These are phyloP conservation scores for Formica exsecta DNA, from an alignment of 1,140 invertebrate species.

Conservation along the genomic window DNA sequence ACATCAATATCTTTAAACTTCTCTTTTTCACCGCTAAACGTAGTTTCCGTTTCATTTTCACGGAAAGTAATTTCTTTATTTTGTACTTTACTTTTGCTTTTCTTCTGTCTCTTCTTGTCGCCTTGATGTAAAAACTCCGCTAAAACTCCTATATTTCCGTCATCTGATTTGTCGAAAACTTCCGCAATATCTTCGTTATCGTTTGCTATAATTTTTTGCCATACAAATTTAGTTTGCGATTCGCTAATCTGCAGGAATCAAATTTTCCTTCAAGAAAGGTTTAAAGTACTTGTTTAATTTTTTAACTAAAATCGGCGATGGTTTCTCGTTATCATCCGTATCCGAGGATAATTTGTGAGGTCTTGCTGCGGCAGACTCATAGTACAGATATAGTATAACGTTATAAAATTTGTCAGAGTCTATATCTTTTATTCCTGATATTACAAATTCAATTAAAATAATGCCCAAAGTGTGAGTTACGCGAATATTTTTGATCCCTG, in stretches of 20 bases:
- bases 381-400: conserved; percentile 46
- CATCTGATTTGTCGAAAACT: background rate
- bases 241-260: conserved; percentile 18
- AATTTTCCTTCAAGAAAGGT: conserved; percentile 30
- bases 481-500: background rate
- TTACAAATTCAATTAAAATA: conserved; percentile 32
- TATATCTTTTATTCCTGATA: conserved; percentile 22
- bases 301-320: background rate
- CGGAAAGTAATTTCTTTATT: background rate
- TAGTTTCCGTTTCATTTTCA: background rate
- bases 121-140: background rate
- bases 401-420: background rate
- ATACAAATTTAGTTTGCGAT: conserved; percentile 2
- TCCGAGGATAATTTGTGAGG: conserved; percentile 38
- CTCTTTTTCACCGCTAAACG: background rate
- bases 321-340: background rate
- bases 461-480: conserved; percentile 8
- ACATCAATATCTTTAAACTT: background rate
- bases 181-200: background rate
- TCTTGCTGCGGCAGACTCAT: conserved; percentile 38
- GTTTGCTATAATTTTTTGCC: background rate
- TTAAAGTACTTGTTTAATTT: conserved; percentile 58
- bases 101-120: background rate
- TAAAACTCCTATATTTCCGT: background rate
- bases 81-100: background rate